Percentiles rank a stretch among this genome's conserved stretches.
Conservation (phyloP, 2,113 vertebrate genomes). For the Cynoglossus semilaevis region DNA sequence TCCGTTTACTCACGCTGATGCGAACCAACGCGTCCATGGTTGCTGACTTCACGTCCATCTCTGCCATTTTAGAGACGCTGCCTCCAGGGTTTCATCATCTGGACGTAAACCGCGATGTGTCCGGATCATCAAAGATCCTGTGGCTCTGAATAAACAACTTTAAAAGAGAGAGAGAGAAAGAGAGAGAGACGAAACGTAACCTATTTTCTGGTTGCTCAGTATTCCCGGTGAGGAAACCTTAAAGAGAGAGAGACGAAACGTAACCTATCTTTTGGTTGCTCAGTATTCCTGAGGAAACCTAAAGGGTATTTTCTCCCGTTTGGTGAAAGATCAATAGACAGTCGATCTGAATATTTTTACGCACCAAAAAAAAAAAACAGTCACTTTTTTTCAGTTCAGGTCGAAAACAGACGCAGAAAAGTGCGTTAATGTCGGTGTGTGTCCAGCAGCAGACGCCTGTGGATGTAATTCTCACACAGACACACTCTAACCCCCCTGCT, state of each 20-base stretch:
- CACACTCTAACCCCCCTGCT: conserved; percentile 35
- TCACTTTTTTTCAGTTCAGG: background rate
- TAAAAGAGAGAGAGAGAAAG: too few species aligned
- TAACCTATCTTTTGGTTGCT: background rate
- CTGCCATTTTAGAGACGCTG: conserved; percentile 57
- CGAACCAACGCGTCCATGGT: conserved; percentile 72
- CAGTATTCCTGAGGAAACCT: background rate
- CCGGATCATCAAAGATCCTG: conserved; percentile 16
- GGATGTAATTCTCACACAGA: conserved; percentile 48
- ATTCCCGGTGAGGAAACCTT: background rate
- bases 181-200: background rate
- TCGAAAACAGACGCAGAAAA: background rate
- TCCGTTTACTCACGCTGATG: conserved; percentile 61
- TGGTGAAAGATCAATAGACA: conserved; percentile 1
- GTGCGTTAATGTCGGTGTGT: background rate
- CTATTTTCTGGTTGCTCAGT: background rate
- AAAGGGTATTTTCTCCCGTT: background rate
- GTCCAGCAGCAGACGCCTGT: conserved; percentile 47
- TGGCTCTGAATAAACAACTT: conserved; percentile 16
- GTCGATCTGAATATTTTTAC: conserved; percentile 10
- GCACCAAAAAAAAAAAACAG: background rate
- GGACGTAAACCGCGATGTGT: conserved; percentile 12
- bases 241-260: background rate
- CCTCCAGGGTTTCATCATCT: conserved; percentile 54
- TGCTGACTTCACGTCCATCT: conserved; percentile 64